A percentile compares a stretch with the other conserved stretches of the same genome.
Conservation (phyloP, 2,888 invertebrate genomes). For the Biston stratarius region DNA sequence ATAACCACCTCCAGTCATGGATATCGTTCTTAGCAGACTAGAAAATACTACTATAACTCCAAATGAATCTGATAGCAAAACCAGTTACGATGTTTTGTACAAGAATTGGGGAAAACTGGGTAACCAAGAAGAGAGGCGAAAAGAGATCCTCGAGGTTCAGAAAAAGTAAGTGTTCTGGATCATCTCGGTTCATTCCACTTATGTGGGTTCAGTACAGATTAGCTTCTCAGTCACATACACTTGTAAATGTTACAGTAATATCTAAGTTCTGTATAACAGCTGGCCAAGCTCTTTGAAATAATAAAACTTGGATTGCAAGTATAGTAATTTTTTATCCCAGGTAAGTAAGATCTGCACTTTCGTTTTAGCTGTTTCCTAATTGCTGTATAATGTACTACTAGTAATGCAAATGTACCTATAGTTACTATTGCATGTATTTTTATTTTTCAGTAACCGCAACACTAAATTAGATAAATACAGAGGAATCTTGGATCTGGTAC, state of each 20-base stretch:
- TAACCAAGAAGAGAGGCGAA: constrained; percentile 84
- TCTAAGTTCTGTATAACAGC: too few relatives aligned
- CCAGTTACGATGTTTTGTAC: constrained; percentile 64
- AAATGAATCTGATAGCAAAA: constrained; percentile 47
- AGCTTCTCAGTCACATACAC: too few relatives aligned
- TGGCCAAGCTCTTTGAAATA: too few relatives aligned
- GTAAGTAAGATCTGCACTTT: too few relatives aligned
- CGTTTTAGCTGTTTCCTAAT: too few relatives aligned
- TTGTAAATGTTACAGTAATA: too few relatives aligned
- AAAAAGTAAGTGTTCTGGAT: constrained; percentile 77
- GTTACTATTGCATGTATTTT: not conserved
- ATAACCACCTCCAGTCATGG: constrained; percentile 56
- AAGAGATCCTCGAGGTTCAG: constrained; percentile 83
- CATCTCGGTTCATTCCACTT: not conserved
- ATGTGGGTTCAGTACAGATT: not conserved
- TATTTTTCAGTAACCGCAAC: constrained; percentile 77
- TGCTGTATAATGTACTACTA: too few relatives aligned
- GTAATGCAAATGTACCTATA: not conserved
- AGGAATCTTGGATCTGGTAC: constrained; percentile 80
- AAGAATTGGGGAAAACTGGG: constrained; percentile 74
- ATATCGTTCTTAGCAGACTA: constrained; percentile 67
- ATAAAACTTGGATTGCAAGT: too few relatives aligned
- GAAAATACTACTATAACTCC: constrained; percentile 52
- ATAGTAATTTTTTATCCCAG: too few relatives aligned
- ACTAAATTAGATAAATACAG: constrained; percentile 79